Conservation (phyloP, 2,888 invertebrate species). For the Hypomecis punctinalis region DNA sequence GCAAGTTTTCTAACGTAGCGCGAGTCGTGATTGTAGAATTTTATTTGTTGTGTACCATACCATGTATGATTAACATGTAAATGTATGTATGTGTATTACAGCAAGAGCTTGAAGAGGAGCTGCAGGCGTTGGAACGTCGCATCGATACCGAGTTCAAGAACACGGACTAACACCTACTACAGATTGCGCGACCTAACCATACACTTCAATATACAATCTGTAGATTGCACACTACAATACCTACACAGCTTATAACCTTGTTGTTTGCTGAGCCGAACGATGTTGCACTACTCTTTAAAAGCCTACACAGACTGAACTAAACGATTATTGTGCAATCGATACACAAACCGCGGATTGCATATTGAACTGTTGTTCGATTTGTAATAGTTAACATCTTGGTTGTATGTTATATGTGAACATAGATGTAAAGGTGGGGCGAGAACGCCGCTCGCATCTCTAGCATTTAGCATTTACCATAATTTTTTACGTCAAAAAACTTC, state of each 20-base stretch:
- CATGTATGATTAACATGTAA: too few species aligned
- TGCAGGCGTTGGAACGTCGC: conserved; percentile 71
- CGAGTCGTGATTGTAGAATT: too few species aligned
- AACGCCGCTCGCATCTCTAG: conserved; percentile 16
- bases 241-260: neutral
- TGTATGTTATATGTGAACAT: conserved; percentile 1
- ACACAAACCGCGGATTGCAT: neutral
- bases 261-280: too few species aligned
- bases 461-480: conserved; percentile 12
- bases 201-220: neutral
- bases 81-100: conserved; percentile 38
- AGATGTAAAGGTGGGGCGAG: neutral
- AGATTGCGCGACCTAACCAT: neutral
- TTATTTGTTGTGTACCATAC: too few species aligned
- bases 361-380: neutral
- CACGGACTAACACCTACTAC: conserved; percentile 53
- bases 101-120: conserved; percentile 69
- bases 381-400: neutral
- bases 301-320: too few species aligned
- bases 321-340: too few species aligned
- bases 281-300: too few species aligned
- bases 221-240: neutral
- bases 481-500: too few species aligned
- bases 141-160: conserved; percentile 74
- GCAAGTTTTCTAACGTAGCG: too few species aligned